Base-by-base conservation (phyloP, 2,888 invertebrate genomes). In the Lacanobia wlatinum region DNA sequence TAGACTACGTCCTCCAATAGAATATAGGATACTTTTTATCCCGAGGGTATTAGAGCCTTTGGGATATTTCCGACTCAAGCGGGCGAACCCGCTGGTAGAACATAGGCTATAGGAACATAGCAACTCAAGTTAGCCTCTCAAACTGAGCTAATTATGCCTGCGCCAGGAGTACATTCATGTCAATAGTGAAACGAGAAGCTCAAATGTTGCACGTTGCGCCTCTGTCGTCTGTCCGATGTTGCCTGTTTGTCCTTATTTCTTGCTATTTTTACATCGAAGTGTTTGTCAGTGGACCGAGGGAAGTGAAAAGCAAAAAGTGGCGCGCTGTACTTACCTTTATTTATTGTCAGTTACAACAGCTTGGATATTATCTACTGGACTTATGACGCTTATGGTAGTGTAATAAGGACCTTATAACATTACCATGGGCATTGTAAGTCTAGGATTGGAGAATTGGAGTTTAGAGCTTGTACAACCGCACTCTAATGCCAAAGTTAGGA, bases 301-400 rank as follows among this genome's bases (percentile, higher is more conserved):
- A 34, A 63, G 60, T 56, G 78, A n/a, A 61, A 43, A 43, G 14
- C 34, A 61, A 61, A 70, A 43, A 70, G 48, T 38, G 40, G n/a
- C 8, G 12, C 1, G 18, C 9, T 46, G 43, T 28, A 12, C 9
- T 38, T 28, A 12, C 9, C 28, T 58, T 28, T 43, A 21, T 43
- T 21, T 62, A 56, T 21, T 40, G 16, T 21, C 7, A 9, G 14
- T 28, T 16, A 21, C 16, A 43, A 12, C 1, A 21, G 58, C 28
- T 53, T 4, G 0, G 1, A 6, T 23, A 14, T 6, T 50, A 10
- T 1, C 3, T 58, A 6, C 16, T n/a, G n/a, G 14, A 28, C n/a
- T 28, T 40, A 23, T 2, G 2, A 34, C 12, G 21, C 9, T 18
- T 9, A 18, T 12, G 60, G n/a, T 43, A 16, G 10, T 55, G 18